Evolutionary conservation across 2,113 vertebrate species (phyloP), one percentile per base, ranked within the genome.

Genomic region (Chamaetylas fuelleborni): DNA sequence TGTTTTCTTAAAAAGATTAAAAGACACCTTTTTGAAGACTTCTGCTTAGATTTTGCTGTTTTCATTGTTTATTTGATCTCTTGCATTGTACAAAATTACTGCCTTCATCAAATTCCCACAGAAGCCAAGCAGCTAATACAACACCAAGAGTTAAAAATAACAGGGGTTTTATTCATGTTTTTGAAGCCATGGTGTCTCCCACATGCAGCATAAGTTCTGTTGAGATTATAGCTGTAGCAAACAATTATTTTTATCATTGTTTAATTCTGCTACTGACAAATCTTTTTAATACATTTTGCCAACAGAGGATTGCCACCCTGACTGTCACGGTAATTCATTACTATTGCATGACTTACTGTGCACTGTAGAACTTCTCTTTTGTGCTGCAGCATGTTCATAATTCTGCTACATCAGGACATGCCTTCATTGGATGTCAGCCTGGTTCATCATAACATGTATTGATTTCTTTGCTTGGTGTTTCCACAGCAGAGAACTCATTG

Each of bases 261-360:
- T 88, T 92, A 92, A 60, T 88, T 96, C 83, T 97, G 93, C 20
- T 98, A 97, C 98, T 96, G 91, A 94, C 98, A 96, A 97, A 96
- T 97, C 95, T 97, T 97, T 92, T 98, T 96, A 95, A 97, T 98
- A 54, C 96, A 71, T 98, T 98, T 98, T 98, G 84, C 96, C 98
- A 96, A 98, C 99, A 99, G 99, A 99, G 99, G 98, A 99, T 99
- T 98, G 99, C 99, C 96, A 99, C 99, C 97, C 98, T 99, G 97
- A 99, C 99, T 97, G 99, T 99, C 88, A 99, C 99, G 99, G 99
- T 99, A 99, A 99, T 97, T 97, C 93, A 29, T 51, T 51, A 51
- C 72, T 69, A 14, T 67, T 96, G 98, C 98, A 98, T 98, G 98
- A 82, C 86, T 92, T 97, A 4, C 36, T 95, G 78, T 94, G 83